Evolutionary conservation across 2,113 vertebrate genomes (phyloP).

Genomic region (Limnothrissa miodon): DNA sequence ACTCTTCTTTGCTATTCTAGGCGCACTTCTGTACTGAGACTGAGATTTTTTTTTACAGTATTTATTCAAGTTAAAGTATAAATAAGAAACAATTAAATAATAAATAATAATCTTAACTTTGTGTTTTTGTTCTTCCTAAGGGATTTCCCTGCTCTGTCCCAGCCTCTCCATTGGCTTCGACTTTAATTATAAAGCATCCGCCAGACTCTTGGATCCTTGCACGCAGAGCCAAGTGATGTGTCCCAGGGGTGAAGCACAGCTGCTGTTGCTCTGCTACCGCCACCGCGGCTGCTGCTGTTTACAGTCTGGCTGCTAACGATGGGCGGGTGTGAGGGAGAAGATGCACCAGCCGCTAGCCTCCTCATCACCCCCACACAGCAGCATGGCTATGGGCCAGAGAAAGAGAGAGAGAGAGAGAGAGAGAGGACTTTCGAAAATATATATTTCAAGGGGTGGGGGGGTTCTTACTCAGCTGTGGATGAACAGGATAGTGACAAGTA

Average conservation of each 20-base stretch:
- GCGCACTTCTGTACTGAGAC: too few species aligned
- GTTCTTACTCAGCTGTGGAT: background rate
- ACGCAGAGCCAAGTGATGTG: slow-evolving; percentile 1
- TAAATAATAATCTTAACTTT: too few species aligned
- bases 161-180: slow-evolving; percentile 28
- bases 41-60: too few species aligned
- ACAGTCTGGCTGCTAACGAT: slow-evolving; percentile 16
- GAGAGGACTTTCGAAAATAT: background rate
- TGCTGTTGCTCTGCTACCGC: background rate
- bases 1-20: background rate
- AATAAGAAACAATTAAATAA: too few species aligned
- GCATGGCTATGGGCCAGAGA: background rate
- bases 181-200: slow-evolving; percentile 25
- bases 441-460: too few species aligned
- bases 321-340: background rate
- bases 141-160: slow-evolving; percentile 16
- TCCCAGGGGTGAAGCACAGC: slow-evolving; percentile 34
- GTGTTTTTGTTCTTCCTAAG: too few species aligned
- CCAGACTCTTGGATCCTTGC: slow-evolving; percentile 19
- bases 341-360: background rate
- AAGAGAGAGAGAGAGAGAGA: background rate
- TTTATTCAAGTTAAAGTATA: too few species aligned
- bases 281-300: background rate
- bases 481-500: background rate
- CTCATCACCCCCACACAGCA: slow-evolving; percentile 8